Base-by-base conservation (phyloP, 2,113 vertebrate genomes). In the Conger conger region DNA sequence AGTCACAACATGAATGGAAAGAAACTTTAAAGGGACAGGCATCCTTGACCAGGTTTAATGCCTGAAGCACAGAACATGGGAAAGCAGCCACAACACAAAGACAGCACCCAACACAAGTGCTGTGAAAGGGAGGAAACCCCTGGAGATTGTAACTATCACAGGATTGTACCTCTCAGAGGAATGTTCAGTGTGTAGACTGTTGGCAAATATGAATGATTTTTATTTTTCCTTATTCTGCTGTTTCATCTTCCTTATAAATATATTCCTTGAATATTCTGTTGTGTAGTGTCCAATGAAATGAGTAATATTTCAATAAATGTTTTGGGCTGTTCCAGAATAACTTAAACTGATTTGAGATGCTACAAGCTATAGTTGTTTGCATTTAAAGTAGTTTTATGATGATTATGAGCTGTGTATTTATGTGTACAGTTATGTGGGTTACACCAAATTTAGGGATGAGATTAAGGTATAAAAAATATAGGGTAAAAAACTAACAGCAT, bases 1-100 rank as follows among this genome's bases (percentile, higher is more conserved):
- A 97, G 76, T 92, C 96, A 0, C 96, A 97, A 0, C 96, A 97
- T 23, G 92, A 94, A 85, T 97, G 96, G 89, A 98, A 97, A 91
- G 96, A 50, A 50, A 11, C 45, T 50, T 8, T 50, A 50, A 50
- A 42, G 40, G 97, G 83, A 93, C 95, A 38, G 94, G 94, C 79
- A 91, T 97, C 3, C 95, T 94, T 89, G 92, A 88, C 84, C 91
- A 50, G 45, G 45, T 50, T 50, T 50, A 50, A 50, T 93, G 94
- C 89, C 97, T 97, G 40, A 93, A 92, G 76, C 87, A 86, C 53
- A 96, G 87, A 95, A 95, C 86, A 94, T 95, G 16, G 94, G 95
- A 50, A 94, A 93, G 94, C 91, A 93, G 87, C 86, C 94, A 94
- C 86, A 94, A 95, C 42, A 95, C 94, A 13, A 53, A 81, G 85